Conservation (phyloP, 2,797 vertebrate species). For the Epinephelus malabaricus region DNA sequence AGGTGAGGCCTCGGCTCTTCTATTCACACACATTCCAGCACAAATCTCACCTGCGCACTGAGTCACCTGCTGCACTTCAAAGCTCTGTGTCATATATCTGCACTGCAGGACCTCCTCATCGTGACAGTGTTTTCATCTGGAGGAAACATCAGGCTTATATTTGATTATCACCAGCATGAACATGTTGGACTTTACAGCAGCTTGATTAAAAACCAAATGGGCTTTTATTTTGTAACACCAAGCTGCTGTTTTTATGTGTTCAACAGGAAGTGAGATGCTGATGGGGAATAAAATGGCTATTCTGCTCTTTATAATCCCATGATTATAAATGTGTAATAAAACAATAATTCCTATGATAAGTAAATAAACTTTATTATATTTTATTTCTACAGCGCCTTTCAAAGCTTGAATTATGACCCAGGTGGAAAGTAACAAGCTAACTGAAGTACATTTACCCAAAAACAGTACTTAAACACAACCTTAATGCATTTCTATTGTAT, state of each 20-base stretch:
- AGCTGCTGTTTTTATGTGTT: not conserved
- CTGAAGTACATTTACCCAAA: not conserved
- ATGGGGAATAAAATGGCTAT: not conserved
- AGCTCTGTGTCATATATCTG: not conserved
- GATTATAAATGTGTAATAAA: conserved; percentile 8
- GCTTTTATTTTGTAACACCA: not conserved
- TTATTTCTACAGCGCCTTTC: not conserved
- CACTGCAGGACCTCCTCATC: not conserved
- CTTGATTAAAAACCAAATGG: not conserved
- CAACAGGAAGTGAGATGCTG: conserved; percentile 2
- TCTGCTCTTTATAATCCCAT: not conserved
- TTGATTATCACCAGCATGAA: not conserved
- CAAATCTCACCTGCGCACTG: conserved; percentile 23
- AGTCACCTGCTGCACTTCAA: not conserved
- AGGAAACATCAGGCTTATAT: not conserved
- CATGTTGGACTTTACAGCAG: not conserved
- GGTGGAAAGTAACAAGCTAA: not conserved
- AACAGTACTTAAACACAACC: not conserved
- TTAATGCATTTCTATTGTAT: not conserved
- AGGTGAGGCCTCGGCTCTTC: conserved; percentile 73
- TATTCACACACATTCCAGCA: conserved; percentile 59
- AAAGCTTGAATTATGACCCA: not conserved
- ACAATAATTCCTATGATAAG: not conserved
- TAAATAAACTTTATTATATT: not conserved
- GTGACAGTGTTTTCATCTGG: not conserved